Conservation (phyloP, 2,113 vertebrate species). For the Narcine bancroftii region DNA sequence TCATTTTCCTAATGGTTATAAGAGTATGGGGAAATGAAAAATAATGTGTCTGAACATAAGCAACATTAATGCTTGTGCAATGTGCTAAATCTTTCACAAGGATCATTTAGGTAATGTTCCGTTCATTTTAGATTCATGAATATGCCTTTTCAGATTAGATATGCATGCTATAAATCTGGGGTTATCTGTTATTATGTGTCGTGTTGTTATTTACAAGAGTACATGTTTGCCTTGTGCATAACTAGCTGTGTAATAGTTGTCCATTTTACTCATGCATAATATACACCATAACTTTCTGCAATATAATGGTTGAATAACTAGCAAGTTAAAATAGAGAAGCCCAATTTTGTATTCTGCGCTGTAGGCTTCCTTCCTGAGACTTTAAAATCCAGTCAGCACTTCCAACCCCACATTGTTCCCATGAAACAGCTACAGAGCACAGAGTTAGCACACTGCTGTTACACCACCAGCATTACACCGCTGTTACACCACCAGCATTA, state of each 20-base stretch:
- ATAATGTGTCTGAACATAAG: conserved; percentile 68
- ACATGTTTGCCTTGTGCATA: conserved; percentile 69
- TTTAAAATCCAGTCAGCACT: background rate
- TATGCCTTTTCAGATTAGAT: conserved; percentile 62
- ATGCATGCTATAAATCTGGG: conserved; percentile 64
- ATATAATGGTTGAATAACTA: background rate
- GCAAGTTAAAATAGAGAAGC: no score
- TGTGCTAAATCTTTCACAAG: conserved; percentile 72
- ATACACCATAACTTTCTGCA: conserved; percentile 48
- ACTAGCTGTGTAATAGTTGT: conserved; percentile 66
- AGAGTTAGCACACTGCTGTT: no score
- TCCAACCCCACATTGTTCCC: background rate
- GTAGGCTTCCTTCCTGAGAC: background rate
- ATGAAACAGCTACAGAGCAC: no score
- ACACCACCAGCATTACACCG: no score
- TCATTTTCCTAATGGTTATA: conserved; percentile 68
- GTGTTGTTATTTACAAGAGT: conserved; percentile 62
- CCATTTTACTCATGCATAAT: conserved; percentile 53
- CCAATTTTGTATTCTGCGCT: background rate
- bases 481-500: no score
- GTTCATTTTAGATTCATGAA: conserved; percentile 78
- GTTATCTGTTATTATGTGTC: conserved; percentile 65
- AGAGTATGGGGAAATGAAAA: conserved; percentile 71
- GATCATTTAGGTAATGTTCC: conserved; percentile 81
- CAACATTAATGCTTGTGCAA: conserved; percentile 66